phyloP scores from a whole-genome alignment of 2,888 invertebrate species.

The Bhutanitis thaidina region DNA sequence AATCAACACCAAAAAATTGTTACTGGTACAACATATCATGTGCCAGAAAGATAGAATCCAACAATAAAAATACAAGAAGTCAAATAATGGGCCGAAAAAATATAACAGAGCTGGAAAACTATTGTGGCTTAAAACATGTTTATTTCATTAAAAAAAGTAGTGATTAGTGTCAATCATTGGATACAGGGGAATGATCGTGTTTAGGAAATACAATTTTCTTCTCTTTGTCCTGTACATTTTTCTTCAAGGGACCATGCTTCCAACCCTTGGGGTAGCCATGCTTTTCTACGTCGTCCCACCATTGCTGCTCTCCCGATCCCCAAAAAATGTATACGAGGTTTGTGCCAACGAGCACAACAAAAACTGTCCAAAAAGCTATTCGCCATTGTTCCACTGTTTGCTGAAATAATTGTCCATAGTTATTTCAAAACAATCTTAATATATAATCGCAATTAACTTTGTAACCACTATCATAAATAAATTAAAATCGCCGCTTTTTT shows the following conservation, averaged over 20 bases:
- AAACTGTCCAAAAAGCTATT: conserved; percentile 88
- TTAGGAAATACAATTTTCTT: conserved; percentile 61
- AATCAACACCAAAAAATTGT: too few species aligned
- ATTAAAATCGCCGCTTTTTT: too few species aligned
- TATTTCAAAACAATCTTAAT: too few species aligned
- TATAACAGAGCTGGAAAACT: too few species aligned
- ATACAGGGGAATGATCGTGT: conserved; percentile 62
- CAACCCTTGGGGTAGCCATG: conserved; percentile 61
- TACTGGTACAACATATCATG: too few species aligned
- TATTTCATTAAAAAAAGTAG: too few species aligned
- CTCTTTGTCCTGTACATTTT: conserved; percentile 38
- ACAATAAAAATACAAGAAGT: too few species aligned
- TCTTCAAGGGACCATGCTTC: conserved; percentile 60
- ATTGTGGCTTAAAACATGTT: too few species aligned
- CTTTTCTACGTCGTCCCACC: conserved; percentile 85
- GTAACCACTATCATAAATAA: too few species aligned
- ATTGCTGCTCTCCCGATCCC: conserved; percentile 87
- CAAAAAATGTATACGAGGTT: conserved; percentile 84
- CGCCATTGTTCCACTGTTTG: conserved; percentile 85
- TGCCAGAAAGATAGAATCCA: too few species aligned
- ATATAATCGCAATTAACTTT: too few species aligned
- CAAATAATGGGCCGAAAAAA: too few species aligned
- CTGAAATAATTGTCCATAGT: conserved; percentile 40
- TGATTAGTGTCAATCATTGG: conserved; percentile 37
- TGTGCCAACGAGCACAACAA: conserved; percentile 82